A percentile compares a stretch with the other conserved stretches of the same genome.
Evolutionary conservation across 2,888 invertebrate genomes (phyloP).

Genomic region (Tachina fera): DNA sequence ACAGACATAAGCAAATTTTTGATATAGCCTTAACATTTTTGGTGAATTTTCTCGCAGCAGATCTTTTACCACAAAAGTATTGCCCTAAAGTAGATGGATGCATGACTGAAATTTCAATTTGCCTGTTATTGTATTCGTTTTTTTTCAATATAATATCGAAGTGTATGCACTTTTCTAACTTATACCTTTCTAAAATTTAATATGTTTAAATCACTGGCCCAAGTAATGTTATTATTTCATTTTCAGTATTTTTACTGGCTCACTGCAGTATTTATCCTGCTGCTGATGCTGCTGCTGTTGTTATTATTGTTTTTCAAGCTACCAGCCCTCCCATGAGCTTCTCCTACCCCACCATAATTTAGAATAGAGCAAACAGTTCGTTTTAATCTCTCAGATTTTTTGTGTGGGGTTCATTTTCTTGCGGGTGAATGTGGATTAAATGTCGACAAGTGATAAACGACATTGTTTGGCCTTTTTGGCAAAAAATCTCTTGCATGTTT

Average conservation of each 20-base stretch:
- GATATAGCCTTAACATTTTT: too few species aligned
- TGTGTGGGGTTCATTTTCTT: slow-evolving; percentile 11
- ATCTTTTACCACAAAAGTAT: too few species aligned
- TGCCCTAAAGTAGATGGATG: too few species aligned
- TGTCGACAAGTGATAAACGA: slow-evolving; percentile 65
- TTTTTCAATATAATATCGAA: too few species aligned
- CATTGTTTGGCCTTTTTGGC: slow-evolving; percentile 64
- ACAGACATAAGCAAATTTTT: too few species aligned
- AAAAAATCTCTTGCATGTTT: slow-evolving; percentile 16
- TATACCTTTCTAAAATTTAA: not conserved
- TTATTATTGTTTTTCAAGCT: slow-evolving; percentile 16
- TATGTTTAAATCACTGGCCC: slow-evolving; percentile 3
- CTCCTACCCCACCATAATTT: slow-evolving; percentile 4
- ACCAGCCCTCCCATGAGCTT: not conserved
- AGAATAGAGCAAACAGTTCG: slow-evolving; percentile 1
- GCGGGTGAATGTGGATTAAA: slow-evolving; percentile 57
- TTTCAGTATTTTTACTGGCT: slow-evolving; percentile 37
- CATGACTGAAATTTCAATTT: too few species aligned
- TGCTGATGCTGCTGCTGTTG: not conserved
- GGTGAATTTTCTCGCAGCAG: too few species aligned
- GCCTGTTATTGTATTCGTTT: too few species aligned
- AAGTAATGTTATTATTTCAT: slow-evolving; percentile 19
- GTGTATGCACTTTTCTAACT: too few species aligned
- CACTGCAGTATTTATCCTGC: slow-evolving; percentile 24
- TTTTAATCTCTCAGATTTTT: not conserved